Base-by-base conservation (phyloP, 2,113 vertebrate species). In the Sylvia atricapilla region DNA sequence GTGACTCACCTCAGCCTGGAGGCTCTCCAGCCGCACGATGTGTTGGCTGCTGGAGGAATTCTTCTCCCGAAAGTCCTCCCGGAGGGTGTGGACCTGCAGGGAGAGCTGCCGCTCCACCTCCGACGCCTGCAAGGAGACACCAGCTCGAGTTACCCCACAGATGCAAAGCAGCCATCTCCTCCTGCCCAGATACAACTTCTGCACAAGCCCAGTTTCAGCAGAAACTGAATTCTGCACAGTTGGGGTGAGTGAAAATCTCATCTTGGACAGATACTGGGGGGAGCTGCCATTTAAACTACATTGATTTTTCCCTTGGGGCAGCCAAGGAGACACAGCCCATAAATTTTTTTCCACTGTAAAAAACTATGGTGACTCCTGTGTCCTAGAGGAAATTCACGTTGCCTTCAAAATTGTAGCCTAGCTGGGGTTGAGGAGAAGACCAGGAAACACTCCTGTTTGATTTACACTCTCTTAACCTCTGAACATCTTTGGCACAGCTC, bases 31-130 rank as follows among this genome's bases (percentile, higher is more conserved):
- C n/a, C 98, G 98, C 63, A 99, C 98, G 96, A 99, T 99, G 94
- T 99, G 99, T 96, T 99, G 99, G 95, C 97, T 99, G 94, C 98
- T 99, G 62, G 99, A 99, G 15, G 98, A 96, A 73, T 98, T 99
- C 97, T 99, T 99, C 98, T 99, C 99, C 95, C 99, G 98, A 83
- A 99, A 99, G 95, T 99, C 99, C 84, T 99, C 99, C 96, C 98
- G 98, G 96, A 99, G 98, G 27, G 98, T 98, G 78, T 99, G 98
- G 92, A 99, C 99, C 98, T 99, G 99, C 98, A 99, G 98, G 94
- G 99, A 99, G 97, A 99, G 98, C 95, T 99, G 99, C 95, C 98
- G 98, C 97, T 99, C 99, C 95, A 99, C 99, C 96, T 99, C 99
- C 5, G 99, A 99, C 2, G 99, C 99, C 99, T 99, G 97, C 35